Percentiles rank a stretch among this genome's conserved stretches.
Conservation (phyloP, 2,888 invertebrate species). For the Hesperia comma region DNA sequence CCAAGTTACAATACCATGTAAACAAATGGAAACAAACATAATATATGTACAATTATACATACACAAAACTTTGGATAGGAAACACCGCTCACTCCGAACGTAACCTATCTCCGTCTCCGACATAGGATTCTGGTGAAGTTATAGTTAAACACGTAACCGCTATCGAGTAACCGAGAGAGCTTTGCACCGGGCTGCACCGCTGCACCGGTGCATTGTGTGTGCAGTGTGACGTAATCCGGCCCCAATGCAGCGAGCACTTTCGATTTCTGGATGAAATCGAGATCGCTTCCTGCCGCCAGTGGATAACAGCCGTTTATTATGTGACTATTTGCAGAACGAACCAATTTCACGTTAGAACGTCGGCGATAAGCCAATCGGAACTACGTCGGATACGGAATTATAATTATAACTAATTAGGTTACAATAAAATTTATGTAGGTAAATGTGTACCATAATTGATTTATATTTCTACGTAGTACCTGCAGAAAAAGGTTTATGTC, state of each 20-base stretch:
- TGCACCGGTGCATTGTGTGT: slow-evolving; percentile 18
- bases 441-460: too few species aligned
- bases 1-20: too few species aligned
- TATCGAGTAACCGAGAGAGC: slow-evolving; percentile 12
- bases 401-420: background rate
- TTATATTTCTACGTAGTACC: too few species aligned
- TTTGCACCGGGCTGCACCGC: slow-evolving; percentile 19
- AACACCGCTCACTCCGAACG: background rate
- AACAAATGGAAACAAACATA: too few species aligned
- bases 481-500: too few species aligned
- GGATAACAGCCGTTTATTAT: slow-evolving; percentile 23
- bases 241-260: slow-evolving; percentile 61
- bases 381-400: slow-evolving; percentile 4
- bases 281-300: slow-evolving; percentile 49
- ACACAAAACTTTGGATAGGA: background rate
- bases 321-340: slow-evolving; percentile 18
- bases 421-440: background rate
- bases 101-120: background rate
- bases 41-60: background rate
- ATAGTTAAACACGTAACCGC: slow-evolving; percentile 6
- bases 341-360: background rate
- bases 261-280: slow-evolving; percentile 73
- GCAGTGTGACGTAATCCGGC: slow-evolving; percentile 55
- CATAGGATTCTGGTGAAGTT: background rate
- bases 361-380: background rate